Evolutionary conservation across 1,140 invertebrate species (phyloP), one percentile per base, ranked within the genome.

Genomic region (Rhagoletis pomonella): DNA sequence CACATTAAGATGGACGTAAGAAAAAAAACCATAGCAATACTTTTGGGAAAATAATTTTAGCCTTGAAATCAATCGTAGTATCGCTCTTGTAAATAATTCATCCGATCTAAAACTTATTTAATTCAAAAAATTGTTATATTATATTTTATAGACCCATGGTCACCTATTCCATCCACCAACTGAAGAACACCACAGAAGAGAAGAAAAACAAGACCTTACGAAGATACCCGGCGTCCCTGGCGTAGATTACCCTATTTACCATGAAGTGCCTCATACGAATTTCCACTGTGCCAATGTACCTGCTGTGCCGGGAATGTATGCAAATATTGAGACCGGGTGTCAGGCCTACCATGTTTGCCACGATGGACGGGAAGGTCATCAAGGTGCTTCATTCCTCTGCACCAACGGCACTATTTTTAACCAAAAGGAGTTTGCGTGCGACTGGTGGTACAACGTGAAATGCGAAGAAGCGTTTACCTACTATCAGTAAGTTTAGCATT

Each of bases 391-490:
- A 0, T 98, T 98, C 92, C 95, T 98, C 0, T 98, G 97, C 92
- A 96, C 97, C 4, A 97, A 98, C 90, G 97, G 97, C 0, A 98
- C 97, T 0, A 94, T 98, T 73, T 98, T 98, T 91, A 97, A 97
- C 91, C 97, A 98, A 90, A 94, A 96, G 65, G 96, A 97, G 90
- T 97, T 98, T 89, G 95, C 96, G 44, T 98, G 97, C 89, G 97
- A 98, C 91, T 98, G 97, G 97, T 98, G 97, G 97, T 98, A 97
- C 93, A 98, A 98, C 91, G 97, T 98, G 0, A 96, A 98, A 90
- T 98, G 96, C 89, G 94, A 94, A 9, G 94, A 96, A 89, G 96
- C 96, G 42, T 94, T 94, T 4, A 89, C 89, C 58, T 90, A 91
- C 6, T 93, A 93, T 86, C 89, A 91, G 91, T 93, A 89, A 88